Conservation (phyloP, 2,797 vertebrate genomes). For the Acropternis orthonyx region DNA sequence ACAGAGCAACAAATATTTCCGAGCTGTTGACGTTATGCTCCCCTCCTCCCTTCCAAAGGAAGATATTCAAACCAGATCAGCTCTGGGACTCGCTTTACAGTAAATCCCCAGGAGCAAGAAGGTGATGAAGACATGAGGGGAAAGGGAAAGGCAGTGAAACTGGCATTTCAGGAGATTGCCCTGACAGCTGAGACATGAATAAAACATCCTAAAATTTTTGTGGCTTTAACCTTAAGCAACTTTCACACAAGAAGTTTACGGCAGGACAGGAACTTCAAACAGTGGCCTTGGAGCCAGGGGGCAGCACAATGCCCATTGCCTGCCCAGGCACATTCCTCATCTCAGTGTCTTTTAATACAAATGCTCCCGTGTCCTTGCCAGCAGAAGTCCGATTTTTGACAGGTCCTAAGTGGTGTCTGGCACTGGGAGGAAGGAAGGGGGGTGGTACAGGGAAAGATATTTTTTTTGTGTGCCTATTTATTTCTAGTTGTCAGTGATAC, state of each 20-base stretch:
- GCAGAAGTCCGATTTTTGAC: not conserved
- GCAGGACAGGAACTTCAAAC: not conserved
- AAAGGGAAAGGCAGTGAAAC: not conserved
- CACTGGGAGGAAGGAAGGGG: not conserved
- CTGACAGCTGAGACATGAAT: slow-evolving; percentile 16
- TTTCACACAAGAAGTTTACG: not conserved
- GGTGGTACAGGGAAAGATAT: not conserved
- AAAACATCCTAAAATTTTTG: not conserved
- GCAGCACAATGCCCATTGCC: accelerated
- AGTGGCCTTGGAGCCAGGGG: not conserved
- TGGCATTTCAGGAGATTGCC: not conserved
- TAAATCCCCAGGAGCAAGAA: slow-evolving; percentile 11
- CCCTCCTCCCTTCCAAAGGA: not conserved
- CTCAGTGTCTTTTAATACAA: not conserved
- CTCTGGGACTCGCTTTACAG: not conserved
- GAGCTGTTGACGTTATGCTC: not conserved
- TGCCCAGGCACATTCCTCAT: not conserved
- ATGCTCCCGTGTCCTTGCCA: not conserved
- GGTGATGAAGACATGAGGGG: not conserved
- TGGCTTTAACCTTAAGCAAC: not conserved
- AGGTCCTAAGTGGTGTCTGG: not conserved
- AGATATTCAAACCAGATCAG: not conserved
- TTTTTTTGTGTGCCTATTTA: not conserved
- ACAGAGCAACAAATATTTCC: not conserved
- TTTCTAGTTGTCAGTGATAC: not conserved